phyloP scores from a whole-genome alignment of 2,888 invertebrate species.

The Cryptocephalus primarius region DNA sequence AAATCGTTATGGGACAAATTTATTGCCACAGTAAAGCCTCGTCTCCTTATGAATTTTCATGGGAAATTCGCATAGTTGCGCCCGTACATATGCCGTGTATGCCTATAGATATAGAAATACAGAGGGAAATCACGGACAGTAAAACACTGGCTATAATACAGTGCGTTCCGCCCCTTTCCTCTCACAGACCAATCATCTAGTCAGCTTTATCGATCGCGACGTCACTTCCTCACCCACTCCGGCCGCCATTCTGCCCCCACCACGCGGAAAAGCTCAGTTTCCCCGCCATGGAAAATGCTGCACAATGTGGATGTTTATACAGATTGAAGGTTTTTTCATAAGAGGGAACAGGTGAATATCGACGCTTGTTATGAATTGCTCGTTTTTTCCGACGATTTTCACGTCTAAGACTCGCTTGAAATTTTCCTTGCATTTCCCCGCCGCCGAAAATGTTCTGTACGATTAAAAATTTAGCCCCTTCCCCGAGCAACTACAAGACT shows the following conservation, averaged over 20 bases:
- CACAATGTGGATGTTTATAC: constrained; percentile 26
- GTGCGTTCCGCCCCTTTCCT: constrained; percentile 26
- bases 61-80: constrained; percentile 9
- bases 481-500: too few species aligned
- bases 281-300: constrained; percentile 12
- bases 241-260: constrained; percentile 36
- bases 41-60: constrained; percentile 8
- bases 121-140: constrained; percentile 30
- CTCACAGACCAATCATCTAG: constrained; percentile 33
- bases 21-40: constrained; percentile 3
- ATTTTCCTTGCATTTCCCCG: too few species aligned
- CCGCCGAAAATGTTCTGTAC: too few species aligned
- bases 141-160: constrained; percentile 26
- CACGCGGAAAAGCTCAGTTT: constrained; percentile 10
- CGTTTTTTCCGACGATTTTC: constrained; percentile 1
- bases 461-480: too few species aligned
- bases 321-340: constrained; percentile 18
- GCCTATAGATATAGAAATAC: too few species aligned
- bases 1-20: constrained; percentile 1
- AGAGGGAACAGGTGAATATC: constrained; percentile 19
- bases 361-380: constrained; percentile 11
- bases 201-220: constrained; percentile 37
- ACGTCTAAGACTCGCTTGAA: too few species aligned
- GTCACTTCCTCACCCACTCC: constrained; percentile 34
- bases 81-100: not conserved